These are phyloP conservation scores for Onchidella celtica DNA, from an alignment of 2,888 invertebrate genomes.

Conservation along the genomic window DNA sequence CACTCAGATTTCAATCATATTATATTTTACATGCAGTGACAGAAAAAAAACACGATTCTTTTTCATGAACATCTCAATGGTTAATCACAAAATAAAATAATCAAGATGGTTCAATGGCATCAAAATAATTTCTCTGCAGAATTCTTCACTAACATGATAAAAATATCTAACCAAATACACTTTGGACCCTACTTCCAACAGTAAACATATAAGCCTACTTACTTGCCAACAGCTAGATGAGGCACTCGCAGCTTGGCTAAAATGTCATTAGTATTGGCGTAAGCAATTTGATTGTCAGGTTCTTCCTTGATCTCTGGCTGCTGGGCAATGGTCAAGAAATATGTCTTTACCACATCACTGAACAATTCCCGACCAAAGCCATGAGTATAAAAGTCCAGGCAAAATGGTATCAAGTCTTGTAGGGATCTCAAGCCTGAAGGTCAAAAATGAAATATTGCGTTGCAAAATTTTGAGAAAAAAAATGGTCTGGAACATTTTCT, in stretches of 20 bases:
- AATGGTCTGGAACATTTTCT: no score
- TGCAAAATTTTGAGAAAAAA: background rate
- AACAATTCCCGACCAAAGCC: constrained; percentile 66
- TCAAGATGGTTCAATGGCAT: no score
- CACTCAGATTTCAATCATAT: no score
- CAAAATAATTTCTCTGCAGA: no score
- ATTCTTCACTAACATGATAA: no score
- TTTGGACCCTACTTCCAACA: no score
- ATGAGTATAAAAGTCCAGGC: constrained; percentile 70
- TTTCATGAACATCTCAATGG: no score
- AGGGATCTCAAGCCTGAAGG: constrained; percentile 65
- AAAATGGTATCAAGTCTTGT: constrained; percentile 71
- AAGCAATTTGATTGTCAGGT: background rate
- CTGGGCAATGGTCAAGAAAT: constrained; percentile 22
- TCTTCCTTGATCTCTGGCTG: constrained; percentile 32
- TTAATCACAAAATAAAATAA: no score
- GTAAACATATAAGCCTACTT: background rate
- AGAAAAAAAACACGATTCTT: no score
- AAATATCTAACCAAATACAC: no score
- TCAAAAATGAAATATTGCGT: background rate
- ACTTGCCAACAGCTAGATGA: constrained; percentile 32
- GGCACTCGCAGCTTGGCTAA: constrained; percentile 36
- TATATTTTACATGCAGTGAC: no score
- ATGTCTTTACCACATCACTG: constrained; percentile 50
- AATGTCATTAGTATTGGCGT: background rate